Evolutionary conservation across 2,797 vertebrate genomes (phyloP).

Genomic region (Urosaurus nigricauda): DNA sequence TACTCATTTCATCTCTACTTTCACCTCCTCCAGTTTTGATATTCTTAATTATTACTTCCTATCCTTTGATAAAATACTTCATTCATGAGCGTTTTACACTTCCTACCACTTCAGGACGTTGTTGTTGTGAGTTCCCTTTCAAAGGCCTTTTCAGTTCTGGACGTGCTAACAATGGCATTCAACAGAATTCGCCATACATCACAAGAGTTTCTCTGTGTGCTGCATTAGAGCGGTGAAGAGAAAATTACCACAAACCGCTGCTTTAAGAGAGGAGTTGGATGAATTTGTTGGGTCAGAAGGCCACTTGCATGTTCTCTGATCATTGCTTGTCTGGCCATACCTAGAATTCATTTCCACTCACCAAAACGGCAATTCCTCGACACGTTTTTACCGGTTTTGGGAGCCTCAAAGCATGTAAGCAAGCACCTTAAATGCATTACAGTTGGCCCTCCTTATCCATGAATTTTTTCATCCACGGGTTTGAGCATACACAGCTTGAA

Average conservation of each 20-base stretch:
- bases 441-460: too few species aligned
- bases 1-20: neutral
- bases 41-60: neutral
- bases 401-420: too few species aligned
- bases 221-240: neutral
- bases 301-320: too few species aligned
- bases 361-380: too few species aligned
- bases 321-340: too few species aligned
- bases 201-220: neutral
- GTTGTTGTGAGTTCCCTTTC: conserved; percentile 23
- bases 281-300: too few species aligned
- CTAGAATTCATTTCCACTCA: too few species aligned
- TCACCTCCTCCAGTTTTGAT: neutral
- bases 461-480: too few species aligned
- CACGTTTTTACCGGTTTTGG: too few species aligned
- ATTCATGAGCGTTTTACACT: conserved; percentile 11
- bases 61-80: conserved; percentile 7
- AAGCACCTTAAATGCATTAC: too few species aligned
- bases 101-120: neutral
- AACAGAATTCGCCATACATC: neutral
- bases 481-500: too few species aligned
- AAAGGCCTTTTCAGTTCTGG: conserved; percentile 6
- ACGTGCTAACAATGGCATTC: neutral
- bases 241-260: neutral
- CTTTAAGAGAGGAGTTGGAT: neutral